Evolutionary conservation across 2,797 vertebrate genomes (phyloP).

Genomic region (Sardinella longiceps): DNA sequence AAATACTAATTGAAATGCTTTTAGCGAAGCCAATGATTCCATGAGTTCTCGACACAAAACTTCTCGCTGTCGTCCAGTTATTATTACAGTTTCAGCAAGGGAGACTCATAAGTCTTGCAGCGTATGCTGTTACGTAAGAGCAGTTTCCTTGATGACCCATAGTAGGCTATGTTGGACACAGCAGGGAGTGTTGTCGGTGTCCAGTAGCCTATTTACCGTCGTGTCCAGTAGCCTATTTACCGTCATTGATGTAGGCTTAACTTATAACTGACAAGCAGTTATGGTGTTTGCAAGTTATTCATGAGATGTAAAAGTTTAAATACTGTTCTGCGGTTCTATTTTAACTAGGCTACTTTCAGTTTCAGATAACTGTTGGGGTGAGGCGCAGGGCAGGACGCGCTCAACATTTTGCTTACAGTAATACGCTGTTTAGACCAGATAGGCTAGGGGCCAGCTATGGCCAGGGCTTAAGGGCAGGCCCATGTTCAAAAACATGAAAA

Average conservation of each 20-base stretch:
- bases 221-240: not conserved
- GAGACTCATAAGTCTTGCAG: not conserved
- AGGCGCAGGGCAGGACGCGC: too few species aligned
- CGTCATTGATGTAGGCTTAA: not conserved
- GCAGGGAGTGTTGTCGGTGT: not conserved
- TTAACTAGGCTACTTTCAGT: too few species aligned
- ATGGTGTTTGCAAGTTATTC: too few species aligned
- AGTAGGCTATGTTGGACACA: not conserved
- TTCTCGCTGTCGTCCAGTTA: not conserved
- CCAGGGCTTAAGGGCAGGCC: not conserved
- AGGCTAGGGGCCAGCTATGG: too few species aligned
- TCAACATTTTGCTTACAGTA: too few species aligned
- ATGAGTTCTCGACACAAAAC: not conserved
- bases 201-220: not conserved
- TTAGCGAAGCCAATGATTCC: not conserved
- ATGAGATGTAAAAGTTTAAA: too few species aligned
- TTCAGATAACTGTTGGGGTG: too few species aligned
- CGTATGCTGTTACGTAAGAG: not conserved
- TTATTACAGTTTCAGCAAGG: not conserved
- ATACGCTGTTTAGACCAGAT: too few species aligned
- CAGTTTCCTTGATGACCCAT: not conserved
- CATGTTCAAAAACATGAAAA: not conserved
- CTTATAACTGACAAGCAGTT: not conserved
- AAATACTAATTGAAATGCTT: not conserved
- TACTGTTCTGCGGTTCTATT: too few species aligned